phyloP scores from a whole-genome alignment of 2,113 vertebrate species.

The Asarcornis scutulata region DNA sequence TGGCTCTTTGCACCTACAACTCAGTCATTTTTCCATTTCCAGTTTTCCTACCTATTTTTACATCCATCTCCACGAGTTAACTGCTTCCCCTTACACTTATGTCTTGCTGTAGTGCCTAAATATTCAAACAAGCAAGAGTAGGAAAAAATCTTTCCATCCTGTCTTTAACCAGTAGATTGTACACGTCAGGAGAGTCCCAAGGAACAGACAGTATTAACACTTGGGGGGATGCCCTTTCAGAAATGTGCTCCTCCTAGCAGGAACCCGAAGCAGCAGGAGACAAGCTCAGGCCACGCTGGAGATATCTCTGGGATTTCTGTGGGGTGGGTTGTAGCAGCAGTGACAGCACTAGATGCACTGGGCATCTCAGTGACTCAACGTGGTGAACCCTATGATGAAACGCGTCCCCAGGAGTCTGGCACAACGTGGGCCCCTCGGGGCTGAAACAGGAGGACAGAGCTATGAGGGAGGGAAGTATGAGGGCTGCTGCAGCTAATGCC shows the following conservation, averaged over 20 bases:
- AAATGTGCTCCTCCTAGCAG: background rate
- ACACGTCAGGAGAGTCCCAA: background rate
- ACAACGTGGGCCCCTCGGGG: background rate
- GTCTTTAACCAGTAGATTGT: background rate
- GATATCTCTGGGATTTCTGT: background rate
- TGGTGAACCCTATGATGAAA: background rate
- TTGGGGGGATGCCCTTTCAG: background rate
- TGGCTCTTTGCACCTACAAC: background rate
- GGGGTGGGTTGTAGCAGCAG: conserved; percentile 36
- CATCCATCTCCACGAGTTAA: background rate
- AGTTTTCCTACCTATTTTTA: background rate
- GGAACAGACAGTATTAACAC: background rate
- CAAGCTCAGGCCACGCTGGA: background rate
- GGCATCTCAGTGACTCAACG: background rate
- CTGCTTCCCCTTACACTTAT: background rate
- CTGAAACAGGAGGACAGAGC: background rate
- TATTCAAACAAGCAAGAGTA: background rate
- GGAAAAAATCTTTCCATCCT: background rate
- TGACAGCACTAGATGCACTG: background rate
- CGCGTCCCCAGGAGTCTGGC: background rate
- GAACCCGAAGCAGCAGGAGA: background rate
- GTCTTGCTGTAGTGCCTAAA: background rate
- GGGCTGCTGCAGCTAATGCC: conserved; percentile 34
- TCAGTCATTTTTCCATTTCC: background rate
- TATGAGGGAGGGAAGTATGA: background rate